Base-by-base conservation (phyloP, 2,888 invertebrate species). In the Platynereis dumerilii region DNA sequence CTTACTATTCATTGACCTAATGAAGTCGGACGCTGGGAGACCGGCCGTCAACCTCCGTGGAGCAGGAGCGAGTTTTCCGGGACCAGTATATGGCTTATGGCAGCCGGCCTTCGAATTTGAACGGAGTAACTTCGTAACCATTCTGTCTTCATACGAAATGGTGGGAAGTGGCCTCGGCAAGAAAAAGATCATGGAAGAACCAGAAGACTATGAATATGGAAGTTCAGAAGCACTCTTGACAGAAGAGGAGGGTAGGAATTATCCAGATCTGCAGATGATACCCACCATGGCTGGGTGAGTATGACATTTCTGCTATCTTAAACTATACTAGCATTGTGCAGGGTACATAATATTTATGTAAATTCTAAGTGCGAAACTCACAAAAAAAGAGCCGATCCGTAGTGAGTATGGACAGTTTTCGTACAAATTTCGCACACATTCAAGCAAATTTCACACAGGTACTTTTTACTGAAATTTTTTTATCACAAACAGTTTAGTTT, bases 251-350 rank as follows among this genome's bases (percentile, higher is more conserved):
- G 22, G 58, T 1, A 27, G 10, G 1, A 27, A 64, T 0, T 60
- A 72, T 53, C 74, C 74, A 0, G 74, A 78, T 59, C 69, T 78
- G 1, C 66, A 68, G 39, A 71, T 74, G 55, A 73, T 79, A 44
- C 79, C 78, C 26, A 76, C 75, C 1, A 70, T 79, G 69, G 78
- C 77, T 28, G 79, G 79, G 79, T 79, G 71, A 65, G 75, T 48
- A 5, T 12, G n/a, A n/a, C n/a, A n/a, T n/a, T n/a, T n/a, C n/a
- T n/a, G n/a, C n/a, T n/a, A n/a, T n/a, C n/a, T n/a, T n/a, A n/a
- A n/a, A n/a, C n/a, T n/a, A n/a, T n/a, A n/a, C n/a, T n/a, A n/a
- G n/a, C n/a, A n/a, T n/a, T n/a, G n/a, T n/a, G n/a, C n/a, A n/a
- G n/a, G n/a, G n/a, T n/a, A n/a, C n/a, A n/a, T n/a, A n/a, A n/a